Evolutionary conservation across 2,888 invertebrate genomes (phyloP), one percentile per base, ranked within the genome.

Genomic region (Aspidiotus rigidus): DNA sequence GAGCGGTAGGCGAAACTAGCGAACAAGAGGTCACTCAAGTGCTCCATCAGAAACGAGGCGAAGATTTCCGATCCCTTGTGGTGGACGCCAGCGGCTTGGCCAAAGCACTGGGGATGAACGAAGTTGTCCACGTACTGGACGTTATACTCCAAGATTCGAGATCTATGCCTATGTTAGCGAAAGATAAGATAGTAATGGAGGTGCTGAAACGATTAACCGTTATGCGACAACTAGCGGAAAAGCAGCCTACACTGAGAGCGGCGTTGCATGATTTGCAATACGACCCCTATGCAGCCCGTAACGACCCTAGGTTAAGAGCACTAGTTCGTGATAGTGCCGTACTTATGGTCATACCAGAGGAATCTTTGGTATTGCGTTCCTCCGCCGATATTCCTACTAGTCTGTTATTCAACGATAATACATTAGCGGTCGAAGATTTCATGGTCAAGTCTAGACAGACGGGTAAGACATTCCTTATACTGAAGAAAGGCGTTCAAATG

Each of bases 381-480:
- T 88, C 89, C 2, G 83, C 81, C 72, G 87, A 88, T 72, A 83
- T 89, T n/a, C 89, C 89, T 13, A 77, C 84, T 6, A 83, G 83
- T 70, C 78, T 89, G 40, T 81, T 89, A 70, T 82, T 84, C 73
- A 83, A 84, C 5, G 85, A 86, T 75, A 88, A 89, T 75, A 83
- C 85, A 74, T 78, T 89, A n/a, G 88, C 88, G 0, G 86, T 88
- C 79, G 88, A 88, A 79, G 88, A 88, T 73, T 88, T 85, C 74
- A 78, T 88, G 61, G 72, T 71, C 1, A 73, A 71, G 44, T 73
- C 73, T 15, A 67, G 72, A 54, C 70, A 64, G 56, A 62, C 64
- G 55, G 72, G 70, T 15, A 71, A 61, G 41, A 74, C 73, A 15
- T 81, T 86, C 73, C 81, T 90, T 75, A 87, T 90, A 56, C 83